phyloP scores from a whole-genome alignment of 2,888 invertebrate genomes.

The Cotesia congregata region DNA sequence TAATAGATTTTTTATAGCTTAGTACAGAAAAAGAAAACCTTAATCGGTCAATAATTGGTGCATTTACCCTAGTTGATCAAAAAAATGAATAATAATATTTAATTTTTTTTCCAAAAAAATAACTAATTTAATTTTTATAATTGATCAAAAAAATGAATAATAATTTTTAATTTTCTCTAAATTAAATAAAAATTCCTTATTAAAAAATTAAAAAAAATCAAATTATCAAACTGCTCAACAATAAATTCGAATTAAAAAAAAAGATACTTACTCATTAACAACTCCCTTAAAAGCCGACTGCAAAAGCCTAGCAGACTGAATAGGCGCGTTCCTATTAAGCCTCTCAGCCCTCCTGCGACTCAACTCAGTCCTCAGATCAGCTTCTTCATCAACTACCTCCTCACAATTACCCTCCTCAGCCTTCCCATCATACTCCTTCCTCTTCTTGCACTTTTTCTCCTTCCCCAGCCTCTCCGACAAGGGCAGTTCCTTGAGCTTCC shows the following conservation, averaged over 20 bases:
- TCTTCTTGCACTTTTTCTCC: conserved; percentile 63
- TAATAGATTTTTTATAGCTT: no score
- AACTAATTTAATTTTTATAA: no score
- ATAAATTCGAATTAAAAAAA: not conserved
- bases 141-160: no score
- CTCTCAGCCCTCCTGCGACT: conserved; percentile 73
- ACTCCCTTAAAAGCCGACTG: conserved; percentile 73
- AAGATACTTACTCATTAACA: conserved; percentile 69
- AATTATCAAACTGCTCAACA: no score
- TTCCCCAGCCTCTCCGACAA: conserved; percentile 63
- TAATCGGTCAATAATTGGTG: no score
- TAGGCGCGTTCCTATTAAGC: conserved; percentile 67
- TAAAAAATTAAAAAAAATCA: no score
- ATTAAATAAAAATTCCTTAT: no score
- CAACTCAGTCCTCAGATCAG: conserved; percentile 72
- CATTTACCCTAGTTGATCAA: no score
- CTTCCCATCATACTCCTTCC: conserved; percentile 49
- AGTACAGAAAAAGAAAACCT: no score
- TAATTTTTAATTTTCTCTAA: no score
- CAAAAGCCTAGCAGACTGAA: conserved; percentile 71
- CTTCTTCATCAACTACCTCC: conserved; percentile 63
- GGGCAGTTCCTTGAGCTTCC: conserved; percentile 61
- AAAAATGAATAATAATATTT: no score
- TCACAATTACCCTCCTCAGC: conserved; percentile 52
- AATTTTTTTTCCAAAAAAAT: no score